Evolutionary conservation across 2,113 vertebrate genomes (phyloP).

Genomic region (Rhynchomys soricoides): DNA sequence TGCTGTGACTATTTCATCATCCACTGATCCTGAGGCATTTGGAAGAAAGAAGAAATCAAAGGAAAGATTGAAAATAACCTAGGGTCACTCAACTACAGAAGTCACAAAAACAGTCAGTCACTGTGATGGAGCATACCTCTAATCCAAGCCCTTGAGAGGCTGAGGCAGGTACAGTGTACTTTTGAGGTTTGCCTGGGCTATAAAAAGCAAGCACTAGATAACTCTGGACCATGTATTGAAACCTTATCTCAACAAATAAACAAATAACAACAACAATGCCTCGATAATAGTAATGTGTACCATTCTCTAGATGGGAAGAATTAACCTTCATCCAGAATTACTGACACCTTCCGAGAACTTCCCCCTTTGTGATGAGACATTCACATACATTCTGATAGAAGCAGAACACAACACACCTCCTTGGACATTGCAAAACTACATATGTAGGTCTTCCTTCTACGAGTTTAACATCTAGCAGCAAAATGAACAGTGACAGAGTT

Average conservation of each 20-base stretch:
- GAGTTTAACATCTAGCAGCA: background rate
- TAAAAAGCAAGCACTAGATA: background rate
- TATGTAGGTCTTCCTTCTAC: background rate
- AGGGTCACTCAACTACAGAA: background rate
- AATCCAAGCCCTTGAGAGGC: background rate
- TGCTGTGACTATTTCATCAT: background rate
- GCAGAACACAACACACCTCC: background rate
- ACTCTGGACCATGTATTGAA: background rate
- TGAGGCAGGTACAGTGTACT: background rate
- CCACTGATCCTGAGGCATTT: background rate
- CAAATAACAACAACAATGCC: background rate
- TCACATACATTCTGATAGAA: background rate
- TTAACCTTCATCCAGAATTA: background rate
- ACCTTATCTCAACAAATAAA: too few relatives aligned
- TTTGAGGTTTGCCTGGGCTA: background rate
- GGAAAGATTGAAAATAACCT: background rate
- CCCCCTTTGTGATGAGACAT: background rate
- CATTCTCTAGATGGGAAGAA: background rate
- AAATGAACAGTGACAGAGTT: background rate
- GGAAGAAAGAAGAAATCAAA: background rate
- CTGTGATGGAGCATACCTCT: background rate
- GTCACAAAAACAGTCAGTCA: background rate
- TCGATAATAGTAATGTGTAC: background rate
- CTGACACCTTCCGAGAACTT: background rate
- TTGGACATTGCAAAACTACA: background rate